Percentiles rank a stretch among this genome's conserved stretches.
Evolutionary conservation across 2,797 vertebrate genomes (phyloP).

Genomic region (Cyprinodon diabolis): DNA sequence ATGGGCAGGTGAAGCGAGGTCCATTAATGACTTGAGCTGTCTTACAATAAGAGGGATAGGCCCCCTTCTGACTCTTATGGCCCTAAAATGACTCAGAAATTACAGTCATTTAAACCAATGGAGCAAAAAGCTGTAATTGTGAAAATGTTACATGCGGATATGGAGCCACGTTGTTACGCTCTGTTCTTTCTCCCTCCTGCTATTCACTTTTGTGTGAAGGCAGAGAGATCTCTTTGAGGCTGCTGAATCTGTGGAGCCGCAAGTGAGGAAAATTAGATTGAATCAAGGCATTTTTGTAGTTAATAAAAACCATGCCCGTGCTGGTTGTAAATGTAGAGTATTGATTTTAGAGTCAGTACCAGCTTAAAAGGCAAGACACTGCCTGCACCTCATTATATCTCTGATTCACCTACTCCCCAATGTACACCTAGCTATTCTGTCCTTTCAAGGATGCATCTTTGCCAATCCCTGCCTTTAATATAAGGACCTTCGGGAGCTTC

Average conservation of each 20-base stretch:
- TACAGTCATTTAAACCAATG: constrained; percentile 46
- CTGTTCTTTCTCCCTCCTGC: constrained; percentile 1
- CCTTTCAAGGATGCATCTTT: constrained; percentile 8
- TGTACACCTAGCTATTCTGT: constrained; percentile 17
- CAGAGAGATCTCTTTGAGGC: constrained; percentile 7
- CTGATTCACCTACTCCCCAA: constrained; percentile 50
- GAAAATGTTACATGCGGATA: constrained; percentile 50
- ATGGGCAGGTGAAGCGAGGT: constrained; percentile 32
- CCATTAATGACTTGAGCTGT: constrained; percentile 42
- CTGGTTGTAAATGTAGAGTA: constrained; percentile 46
- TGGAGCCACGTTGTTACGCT: constrained; percentile 9
- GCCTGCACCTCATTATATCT: constrained; percentile 57
- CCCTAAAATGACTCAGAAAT: constrained; percentile 52
- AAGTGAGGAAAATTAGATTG: background rate
- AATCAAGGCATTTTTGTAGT: constrained; percentile 34
- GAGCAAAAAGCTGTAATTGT: constrained; percentile 52
- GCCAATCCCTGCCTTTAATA: constrained; percentile 20
- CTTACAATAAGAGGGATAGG: constrained; percentile 20
- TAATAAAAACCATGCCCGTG: constrained; percentile 28
- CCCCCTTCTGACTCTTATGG: constrained; percentile 33
- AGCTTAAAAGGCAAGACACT: constrained; percentile 49
- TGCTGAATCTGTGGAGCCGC: background rate
- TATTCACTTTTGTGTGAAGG: constrained; percentile 1
- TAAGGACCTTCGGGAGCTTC: constrained; percentile 25
- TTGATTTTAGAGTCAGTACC: constrained; percentile 62